These are phyloP conservation scores for Cyanoderma ruficeps DNA, from an alignment of 2,113 vertebrate genomes.

Conservation along the genomic window DNA sequence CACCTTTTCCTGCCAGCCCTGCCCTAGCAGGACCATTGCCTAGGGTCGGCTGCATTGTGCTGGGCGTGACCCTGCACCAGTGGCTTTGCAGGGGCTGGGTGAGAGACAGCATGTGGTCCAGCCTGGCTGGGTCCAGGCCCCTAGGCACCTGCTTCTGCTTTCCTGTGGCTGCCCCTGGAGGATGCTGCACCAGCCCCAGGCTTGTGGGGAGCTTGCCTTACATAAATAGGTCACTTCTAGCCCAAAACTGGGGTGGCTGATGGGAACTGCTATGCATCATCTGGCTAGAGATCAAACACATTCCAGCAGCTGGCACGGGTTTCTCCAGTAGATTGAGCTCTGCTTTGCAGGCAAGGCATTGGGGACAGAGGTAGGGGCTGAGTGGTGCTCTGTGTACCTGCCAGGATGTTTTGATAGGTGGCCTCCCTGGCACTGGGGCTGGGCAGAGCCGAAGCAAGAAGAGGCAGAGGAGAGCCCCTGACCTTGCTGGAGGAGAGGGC, in stretches of 20 bases:
- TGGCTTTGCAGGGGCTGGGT: not conserved
- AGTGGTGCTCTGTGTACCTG: not conserved
- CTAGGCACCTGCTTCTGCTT: not conserved
- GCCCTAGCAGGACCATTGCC: not conserved
- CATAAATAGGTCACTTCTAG: not conserved
- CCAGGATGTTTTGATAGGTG: not conserved
- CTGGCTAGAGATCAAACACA: not conserved
- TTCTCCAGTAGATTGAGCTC: not conserved
- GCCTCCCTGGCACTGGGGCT: not conserved
- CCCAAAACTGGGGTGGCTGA: not conserved
- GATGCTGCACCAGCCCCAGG: accelerated
- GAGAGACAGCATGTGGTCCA: accelerated
- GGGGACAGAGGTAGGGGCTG: not conserved
- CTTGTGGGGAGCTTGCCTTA: not conserved
- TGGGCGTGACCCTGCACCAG: accelerated
- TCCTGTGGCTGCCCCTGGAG: accelerated
- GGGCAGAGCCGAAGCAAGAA: not conserved
- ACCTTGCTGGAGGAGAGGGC: not conserved
- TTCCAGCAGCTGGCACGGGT: not conserved
- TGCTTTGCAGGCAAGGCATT: not conserved
- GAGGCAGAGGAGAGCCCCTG: not conserved
- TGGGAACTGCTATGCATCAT: not conserved
- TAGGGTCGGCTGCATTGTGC: not conserved
- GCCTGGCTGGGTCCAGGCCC: not conserved
- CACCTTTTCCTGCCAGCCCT: constrained; percentile 51